Evolutionary conservation across 2,113 vertebrate species (phyloP).

Genomic region (Engraulis encrasicolus): DNA sequence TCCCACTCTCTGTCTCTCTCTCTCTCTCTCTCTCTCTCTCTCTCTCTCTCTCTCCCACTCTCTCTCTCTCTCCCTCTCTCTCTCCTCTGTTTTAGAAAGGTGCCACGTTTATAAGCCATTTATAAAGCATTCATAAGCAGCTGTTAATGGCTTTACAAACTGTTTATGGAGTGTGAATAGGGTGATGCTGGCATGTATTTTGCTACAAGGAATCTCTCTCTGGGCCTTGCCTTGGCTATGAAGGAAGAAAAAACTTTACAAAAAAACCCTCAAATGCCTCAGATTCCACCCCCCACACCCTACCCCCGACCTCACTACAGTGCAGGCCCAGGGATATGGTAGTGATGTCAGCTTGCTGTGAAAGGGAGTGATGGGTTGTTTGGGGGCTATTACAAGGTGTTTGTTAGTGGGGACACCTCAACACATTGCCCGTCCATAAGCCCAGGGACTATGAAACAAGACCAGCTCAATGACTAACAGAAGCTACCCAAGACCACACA

Average conservation of each 20-base stretch:
- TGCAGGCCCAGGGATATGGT: background rate
- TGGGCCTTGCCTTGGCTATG: background rate
- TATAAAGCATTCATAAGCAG: background rate
- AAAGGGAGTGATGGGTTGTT: background rate
- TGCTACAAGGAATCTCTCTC: background rate
- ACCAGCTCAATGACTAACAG: background rate
- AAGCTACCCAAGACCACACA: background rate
- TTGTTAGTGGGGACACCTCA: background rate
- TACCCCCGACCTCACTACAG: too few relatives aligned
- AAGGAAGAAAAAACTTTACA: background rate
- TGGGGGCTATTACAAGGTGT: background rate
- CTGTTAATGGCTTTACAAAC: slow-evolving; percentile 18
- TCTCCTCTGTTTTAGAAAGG: too few relatives aligned
- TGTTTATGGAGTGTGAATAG: slow-evolving; percentile 10
- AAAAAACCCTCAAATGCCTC: background rate
- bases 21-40: too few relatives aligned
- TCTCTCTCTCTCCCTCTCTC: too few relatives aligned
- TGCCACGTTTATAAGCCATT: slow-evolving; percentile 4
- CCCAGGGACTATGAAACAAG: background rate
- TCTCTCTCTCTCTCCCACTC: too few relatives aligned
- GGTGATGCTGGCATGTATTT: background rate
- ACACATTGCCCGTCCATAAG: background rate
- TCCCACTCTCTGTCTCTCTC: too few relatives aligned
- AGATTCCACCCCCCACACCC: too few relatives aligned
- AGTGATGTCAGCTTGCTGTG: background rate